Conservation (phyloP, 2,113 vertebrate genomes). For the Azemiops feae region DNA sequence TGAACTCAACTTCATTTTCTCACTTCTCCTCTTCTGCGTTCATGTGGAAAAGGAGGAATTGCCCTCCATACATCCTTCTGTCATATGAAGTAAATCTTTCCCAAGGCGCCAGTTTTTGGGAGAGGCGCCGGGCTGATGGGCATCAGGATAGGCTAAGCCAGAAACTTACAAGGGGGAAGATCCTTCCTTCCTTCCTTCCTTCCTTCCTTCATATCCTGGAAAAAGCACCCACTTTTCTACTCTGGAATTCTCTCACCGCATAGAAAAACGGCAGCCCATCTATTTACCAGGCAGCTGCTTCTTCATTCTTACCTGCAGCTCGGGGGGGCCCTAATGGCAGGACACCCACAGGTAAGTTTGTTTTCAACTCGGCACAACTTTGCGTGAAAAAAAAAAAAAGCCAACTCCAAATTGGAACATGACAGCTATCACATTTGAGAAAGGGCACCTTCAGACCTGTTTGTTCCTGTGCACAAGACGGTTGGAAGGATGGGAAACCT, state of each 20-base stretch:
- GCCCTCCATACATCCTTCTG: fast-evolving
- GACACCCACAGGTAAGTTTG: background rate
- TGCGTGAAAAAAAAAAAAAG: background rate
- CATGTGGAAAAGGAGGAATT: background rate
- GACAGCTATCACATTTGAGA: background rate
- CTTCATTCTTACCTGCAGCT: background rate
- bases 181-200: background rate
- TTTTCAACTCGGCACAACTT: background rate
- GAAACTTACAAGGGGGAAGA: background rate
- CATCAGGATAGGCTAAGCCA: background rate
- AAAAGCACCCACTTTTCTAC: background rate
- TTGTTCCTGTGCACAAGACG: background rate
- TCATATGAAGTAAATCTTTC: background rate
- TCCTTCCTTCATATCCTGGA: background rate
- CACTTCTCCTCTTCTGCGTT: background rate
- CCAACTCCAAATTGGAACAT: background rate
- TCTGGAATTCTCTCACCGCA: background rate
- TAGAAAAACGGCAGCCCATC: background rate
- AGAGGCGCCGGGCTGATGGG: background rate
- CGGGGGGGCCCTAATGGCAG: background rate
- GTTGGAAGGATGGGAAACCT: background rate
- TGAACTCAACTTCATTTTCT: background rate
- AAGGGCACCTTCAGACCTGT: background rate
- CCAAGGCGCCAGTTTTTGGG: background rate
- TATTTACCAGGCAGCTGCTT: background rate